These are phyloP conservation scores for Alaudala cheleensis DNA, from an alignment of 2,113 vertebrate species.

Conservation along the genomic window DNA sequence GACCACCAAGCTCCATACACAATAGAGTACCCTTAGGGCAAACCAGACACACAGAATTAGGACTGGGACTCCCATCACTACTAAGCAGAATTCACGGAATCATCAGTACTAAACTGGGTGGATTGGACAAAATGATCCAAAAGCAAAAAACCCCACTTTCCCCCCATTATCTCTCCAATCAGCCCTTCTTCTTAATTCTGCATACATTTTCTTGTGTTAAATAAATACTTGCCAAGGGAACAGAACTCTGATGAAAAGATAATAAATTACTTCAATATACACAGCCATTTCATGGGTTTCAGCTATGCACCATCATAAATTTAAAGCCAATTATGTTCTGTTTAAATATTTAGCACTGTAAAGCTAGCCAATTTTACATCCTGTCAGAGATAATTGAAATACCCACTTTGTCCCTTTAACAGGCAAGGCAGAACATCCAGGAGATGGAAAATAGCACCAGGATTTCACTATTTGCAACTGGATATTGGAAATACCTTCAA, in stretches of 20 bases:
- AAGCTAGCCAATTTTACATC: slow-evolving; percentile 45
- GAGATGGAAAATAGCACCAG: background rate
- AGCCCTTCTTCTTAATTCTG: background rate
- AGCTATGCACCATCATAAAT: slow-evolving; percentile 23
- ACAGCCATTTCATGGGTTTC: slow-evolving; percentile 10
- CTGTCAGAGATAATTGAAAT: slow-evolving; percentile 48
- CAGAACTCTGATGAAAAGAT: slow-evolving; percentile 33
- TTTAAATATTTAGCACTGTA: slow-evolving; percentile 61
- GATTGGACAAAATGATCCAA: background rate
- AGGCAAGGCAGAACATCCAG: background rate
- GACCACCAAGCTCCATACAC: background rate
- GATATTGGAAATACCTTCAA: background rate
- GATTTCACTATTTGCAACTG: background rate
- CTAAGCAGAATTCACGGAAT: background rate
- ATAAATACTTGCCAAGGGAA: slow-evolving; percentile 29
- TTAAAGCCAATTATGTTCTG: slow-evolving; percentile 51
- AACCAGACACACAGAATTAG: background rate
- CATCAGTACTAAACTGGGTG: background rate
- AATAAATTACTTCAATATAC: slow-evolving; percentile 28
- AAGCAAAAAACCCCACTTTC: background rate
- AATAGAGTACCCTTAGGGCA: background rate
- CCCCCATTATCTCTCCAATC: background rate
- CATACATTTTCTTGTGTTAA: slow-evolving; percentile 8
- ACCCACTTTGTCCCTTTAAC: slow-evolving; percentile 8
- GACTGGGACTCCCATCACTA: background rate